Percentiles rank a stretch among this genome's conserved stretches.
Conservation (phyloP, 2,888 invertebrate species). For the Pocota personata region DNA sequence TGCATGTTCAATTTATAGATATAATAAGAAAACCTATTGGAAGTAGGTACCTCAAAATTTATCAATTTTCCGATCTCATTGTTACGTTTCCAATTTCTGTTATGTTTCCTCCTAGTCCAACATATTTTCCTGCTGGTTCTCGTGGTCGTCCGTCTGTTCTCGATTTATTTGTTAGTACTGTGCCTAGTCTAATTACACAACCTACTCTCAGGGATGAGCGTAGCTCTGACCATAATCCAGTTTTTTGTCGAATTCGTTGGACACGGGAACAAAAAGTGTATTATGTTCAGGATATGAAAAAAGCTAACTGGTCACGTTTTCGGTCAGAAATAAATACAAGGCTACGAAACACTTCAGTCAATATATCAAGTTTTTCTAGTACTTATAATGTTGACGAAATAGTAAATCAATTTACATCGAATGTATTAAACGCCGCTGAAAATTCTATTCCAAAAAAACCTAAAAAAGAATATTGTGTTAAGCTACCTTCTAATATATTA, state of each 20-base stretch:
- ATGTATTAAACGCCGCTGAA: no score
- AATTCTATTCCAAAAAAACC: no score
- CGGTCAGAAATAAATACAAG: not conserved
- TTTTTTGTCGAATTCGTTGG: not conserved
- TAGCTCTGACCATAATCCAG: not conserved
- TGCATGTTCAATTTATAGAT: no score
- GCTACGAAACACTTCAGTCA: not conserved
- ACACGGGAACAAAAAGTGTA: not conserved
- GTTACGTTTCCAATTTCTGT: not conserved
- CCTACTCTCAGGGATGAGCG: not conserved
- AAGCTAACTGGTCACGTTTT: not conserved
- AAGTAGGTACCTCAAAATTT: no score
- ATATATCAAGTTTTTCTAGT: not conserved
- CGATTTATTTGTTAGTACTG: not conserved
- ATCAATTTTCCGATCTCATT: not conserved
- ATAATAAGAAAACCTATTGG: no score
- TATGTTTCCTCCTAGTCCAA: not conserved
- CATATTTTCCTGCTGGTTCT: not conserved
- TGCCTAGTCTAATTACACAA: not conserved
- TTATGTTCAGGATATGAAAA: not conserved
- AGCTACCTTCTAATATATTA: no score
- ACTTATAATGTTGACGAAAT: not conserved
- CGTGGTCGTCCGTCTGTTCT: not conserved
- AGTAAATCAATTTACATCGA: not conserved
- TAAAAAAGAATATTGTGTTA: no score